Percentiles rank a stretch among this genome's conserved stretches.
phyloP scores from a whole-genome alignment of 2,888 invertebrate genomes.

The Lottia scabra region DNA sequence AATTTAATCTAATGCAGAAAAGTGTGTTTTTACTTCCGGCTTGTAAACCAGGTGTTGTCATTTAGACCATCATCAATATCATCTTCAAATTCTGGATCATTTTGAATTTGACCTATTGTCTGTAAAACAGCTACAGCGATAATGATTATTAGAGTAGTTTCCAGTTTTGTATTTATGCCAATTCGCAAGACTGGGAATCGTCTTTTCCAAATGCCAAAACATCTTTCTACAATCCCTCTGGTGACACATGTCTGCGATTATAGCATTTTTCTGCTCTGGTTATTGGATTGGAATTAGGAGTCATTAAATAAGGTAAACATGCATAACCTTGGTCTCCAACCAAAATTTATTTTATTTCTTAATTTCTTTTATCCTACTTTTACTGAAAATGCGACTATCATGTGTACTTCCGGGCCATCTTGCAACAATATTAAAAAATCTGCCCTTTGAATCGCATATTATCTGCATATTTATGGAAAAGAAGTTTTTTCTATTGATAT shows the following conservation, averaged over 20 bases:
- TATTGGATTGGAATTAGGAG: background rate
- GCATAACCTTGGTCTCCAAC: no score
- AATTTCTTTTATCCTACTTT: no score
- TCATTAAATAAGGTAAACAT: background rate
- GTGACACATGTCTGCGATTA: background rate
- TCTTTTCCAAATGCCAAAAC: background rate
- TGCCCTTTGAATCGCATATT: no score
- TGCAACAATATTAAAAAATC: no score
- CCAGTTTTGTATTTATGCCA: background rate
- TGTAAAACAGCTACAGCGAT: background rate
- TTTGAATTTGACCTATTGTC: background rate
- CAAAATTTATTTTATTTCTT: no score
- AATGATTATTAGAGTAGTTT: background rate
- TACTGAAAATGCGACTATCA: no score
- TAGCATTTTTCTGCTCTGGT: background rate
- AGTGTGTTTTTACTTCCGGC: background rate
- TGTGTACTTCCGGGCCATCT: no score
- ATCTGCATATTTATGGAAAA: no score
- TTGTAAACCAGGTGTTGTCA: background rate
- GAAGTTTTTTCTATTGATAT: no score
- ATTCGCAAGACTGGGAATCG: background rate
- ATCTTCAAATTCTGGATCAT: background rate
- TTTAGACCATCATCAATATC: background rate
- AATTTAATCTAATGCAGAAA: background rate
- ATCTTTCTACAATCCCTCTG: background rate